Evolutionary conservation across 64 coral and sea anemone species (phyloP), one percentile per base, ranked within the genome.

Genomic region (Dendronephthya gigantea): DNA sequence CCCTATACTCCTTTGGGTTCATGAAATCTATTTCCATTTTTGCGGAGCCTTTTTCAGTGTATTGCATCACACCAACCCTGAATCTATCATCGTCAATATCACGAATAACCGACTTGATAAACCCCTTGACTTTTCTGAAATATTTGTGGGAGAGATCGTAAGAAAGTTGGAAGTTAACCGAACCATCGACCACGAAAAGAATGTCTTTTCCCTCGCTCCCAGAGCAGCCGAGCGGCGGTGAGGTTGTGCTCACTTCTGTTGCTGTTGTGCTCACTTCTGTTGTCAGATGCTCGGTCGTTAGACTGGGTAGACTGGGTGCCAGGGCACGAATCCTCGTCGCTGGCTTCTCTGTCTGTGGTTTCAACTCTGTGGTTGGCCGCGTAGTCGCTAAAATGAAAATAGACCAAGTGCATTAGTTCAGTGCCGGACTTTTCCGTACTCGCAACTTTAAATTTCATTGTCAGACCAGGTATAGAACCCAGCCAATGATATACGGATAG

Each of bases 51-150:
- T 8, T 79, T 4, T 39, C 72, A 9, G 32, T 39, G 29, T 14
- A 79, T 19, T 79, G 72, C 36, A 79, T 39, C 15, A 79, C 72
- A 79, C 72, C 72, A 79, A 79, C 36, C n/a, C 72, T 79, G 17
- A 36, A 79, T 35, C 17, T 19, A 29, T 79, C 36, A 39, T 79
- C 36, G 28, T 29, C 28, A 29, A 79, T n/a, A n/a, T n/a, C n/a
- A n/a, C n/a, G n/a, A n/a, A n/a, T 34, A 7, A 79, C 36, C 9
- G 13, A 19, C 37, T 35, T 34, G n/a, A 79, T 79, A 30, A 79
- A 79, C 17, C 72, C 19, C 17, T 79, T 79, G 9, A 79, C 22
- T 34, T 34, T 79, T 33, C 17, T 79, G 36, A 79, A 79, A 34
- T 34, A 14, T 79, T 35, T 79, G 30, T 36, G 13, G 13, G 72